Percentiles rank a stretch among this genome's conserved stretches.
These are phyloP conservation scores for Diachasma alloeum DNA, from an alignment of 1,140 invertebrate species.

Conservation along the genomic window DNA sequence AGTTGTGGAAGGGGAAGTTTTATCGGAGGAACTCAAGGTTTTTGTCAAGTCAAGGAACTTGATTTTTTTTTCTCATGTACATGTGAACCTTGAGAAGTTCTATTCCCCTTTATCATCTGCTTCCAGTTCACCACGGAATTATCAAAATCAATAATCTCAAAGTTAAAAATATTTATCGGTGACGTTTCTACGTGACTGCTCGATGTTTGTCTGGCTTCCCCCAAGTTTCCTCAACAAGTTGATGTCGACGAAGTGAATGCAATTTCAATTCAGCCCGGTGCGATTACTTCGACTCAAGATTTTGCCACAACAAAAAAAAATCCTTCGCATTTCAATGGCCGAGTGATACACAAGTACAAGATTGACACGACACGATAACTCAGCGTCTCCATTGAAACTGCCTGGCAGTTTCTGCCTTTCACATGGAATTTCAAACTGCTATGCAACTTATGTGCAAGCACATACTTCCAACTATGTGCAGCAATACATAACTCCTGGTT, in stretches of 20 bases:
- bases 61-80: too few species aligned
- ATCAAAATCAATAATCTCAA: neutral
- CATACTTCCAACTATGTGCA: slow-evolving; percentile 10
- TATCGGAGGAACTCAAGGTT: too few species aligned
- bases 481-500: neutral
- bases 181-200: neutral
- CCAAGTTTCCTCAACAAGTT: neutral
- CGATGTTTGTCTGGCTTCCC: neutral
- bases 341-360: neutral
- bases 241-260: neutral
- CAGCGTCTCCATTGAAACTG: neutral
- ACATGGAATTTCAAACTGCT: slow-evolving; percentile 4
- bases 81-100: too few species aligned
- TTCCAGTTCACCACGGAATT: neutral
- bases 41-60: too few species aligned
- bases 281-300: neutral
- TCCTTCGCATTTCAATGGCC: neutral
- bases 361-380: neutral
- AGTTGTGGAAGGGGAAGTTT: too few species aligned
- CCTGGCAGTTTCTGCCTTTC: neutral
- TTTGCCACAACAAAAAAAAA: neutral
- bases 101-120: neutral
- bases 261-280: neutral
- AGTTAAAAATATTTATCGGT: neutral
- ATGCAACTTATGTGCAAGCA: neutral